These are phyloP conservation scores for Anadara kagoshimensis DNA, from an alignment of 1,140 invertebrate species.

Conservation along the genomic window DNA sequence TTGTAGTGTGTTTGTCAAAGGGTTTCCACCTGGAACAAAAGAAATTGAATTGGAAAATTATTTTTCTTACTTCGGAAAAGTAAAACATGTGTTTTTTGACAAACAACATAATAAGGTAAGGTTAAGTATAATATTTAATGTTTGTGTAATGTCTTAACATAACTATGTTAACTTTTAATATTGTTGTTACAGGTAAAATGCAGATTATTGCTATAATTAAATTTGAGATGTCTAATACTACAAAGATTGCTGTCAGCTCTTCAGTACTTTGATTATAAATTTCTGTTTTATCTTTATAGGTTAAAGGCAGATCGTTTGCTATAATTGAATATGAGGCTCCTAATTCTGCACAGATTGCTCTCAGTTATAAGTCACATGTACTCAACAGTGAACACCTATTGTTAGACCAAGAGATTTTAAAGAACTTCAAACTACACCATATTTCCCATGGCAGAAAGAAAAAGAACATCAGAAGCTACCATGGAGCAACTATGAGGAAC, in stretches of 20 bases:
- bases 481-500: slow-evolving; percentile 10
- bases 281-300: background rate
- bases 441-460: slow-evolving; percentile 39
- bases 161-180: too few relatives aligned
- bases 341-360: slow-evolving; percentile 12
- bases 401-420: slow-evolving; percentile 32
- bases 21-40: slow-evolving; percentile 39
- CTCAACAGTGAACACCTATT: slow-evolving; percentile 26
- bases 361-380: slow-evolving; percentile 27
- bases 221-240: too few relatives aligned
- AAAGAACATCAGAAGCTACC: slow-evolving; percentile 9
- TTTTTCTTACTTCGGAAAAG: slow-evolving; percentile 46
- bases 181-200: too few relatives aligned
- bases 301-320: slow-evolving; percentile 28
- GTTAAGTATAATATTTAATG: too few relatives aligned
- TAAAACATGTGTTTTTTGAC: slow-evolving; percentile 42
- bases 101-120: slow-evolving; percentile 26
- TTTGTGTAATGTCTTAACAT: too few relatives aligned
- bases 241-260: too few relatives aligned
- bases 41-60: slow-evolving; percentile 41
- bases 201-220: too few relatives aligned
- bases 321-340: slow-evolving; percentile 31
- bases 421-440: slow-evolving; percentile 28
- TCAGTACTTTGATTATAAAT: background rate
- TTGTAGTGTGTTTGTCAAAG: slow-evolving; percentile 47